Percentiles rank a stretch among this genome's conserved stretches.
phyloP scores from a whole-genome alignment of 2,888 invertebrate species.

The Gisinianus flammeolus region DNA sequence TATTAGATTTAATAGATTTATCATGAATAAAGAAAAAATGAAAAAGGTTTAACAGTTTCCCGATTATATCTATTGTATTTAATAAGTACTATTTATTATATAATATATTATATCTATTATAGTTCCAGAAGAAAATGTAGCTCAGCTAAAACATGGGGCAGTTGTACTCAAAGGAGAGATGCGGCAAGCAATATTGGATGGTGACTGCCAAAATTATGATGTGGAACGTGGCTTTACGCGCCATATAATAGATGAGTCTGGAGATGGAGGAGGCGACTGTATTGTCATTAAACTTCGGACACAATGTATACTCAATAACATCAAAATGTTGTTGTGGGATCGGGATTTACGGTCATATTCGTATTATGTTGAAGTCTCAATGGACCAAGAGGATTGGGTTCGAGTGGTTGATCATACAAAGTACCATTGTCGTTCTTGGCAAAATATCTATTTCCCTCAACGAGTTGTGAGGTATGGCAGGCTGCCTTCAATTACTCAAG shows the following conservation, averaged over 20 bases:
- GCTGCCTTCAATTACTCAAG: background rate
- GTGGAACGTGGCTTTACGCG: slow-evolving; percentile 92
- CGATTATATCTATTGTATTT: too few species aligned
- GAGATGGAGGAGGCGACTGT: slow-evolving; percentile 65
- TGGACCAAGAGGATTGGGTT: slow-evolving; percentile 93
- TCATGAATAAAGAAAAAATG: too few species aligned
- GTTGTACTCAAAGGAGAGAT: slow-evolving; percentile 90
- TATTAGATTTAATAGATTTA: background rate
- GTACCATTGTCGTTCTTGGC: slow-evolving; percentile 96
- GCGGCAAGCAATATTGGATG: slow-evolving; percentile 84
- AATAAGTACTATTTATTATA: too few species aligned
- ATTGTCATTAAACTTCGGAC: slow-evolving; percentile 82
- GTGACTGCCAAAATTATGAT: slow-evolving; percentile 84
- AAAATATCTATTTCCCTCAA: slow-evolving; percentile 88
- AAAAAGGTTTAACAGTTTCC: too few species aligned
- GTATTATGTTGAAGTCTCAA: slow-evolving; percentile 82
- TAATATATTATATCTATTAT: slow-evolving; percentile 38
- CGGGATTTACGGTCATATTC: slow-evolving; percentile 81
- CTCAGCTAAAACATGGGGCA: slow-evolving; percentile 78
- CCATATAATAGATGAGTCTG: slow-evolving; percentile 78
- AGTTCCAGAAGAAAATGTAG: slow-evolving; percentile 93
- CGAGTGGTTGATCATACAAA: slow-evolving; percentile 88
- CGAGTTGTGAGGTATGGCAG: slow-evolving; percentile 71
- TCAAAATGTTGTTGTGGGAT: slow-evolving; percentile 93
- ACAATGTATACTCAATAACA: slow-evolving; percentile 89